Conservation (phyloP, 1,140 invertebrate species). For the Odontomachus brunneus region DNA sequence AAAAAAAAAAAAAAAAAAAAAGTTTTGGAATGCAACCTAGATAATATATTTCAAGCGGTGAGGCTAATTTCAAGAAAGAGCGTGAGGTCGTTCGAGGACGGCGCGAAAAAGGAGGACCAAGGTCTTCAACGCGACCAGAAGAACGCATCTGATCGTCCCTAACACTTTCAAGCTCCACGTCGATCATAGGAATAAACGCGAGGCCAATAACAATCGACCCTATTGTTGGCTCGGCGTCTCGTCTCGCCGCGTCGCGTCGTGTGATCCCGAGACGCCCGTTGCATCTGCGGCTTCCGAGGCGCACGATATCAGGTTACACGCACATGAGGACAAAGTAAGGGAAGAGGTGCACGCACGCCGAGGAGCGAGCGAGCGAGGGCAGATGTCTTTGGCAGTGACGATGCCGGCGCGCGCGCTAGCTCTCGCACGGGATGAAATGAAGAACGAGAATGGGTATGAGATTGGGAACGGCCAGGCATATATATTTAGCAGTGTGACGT, state of each 20-base stretch:
- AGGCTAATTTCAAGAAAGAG: not conserved
- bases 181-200: constrained; percentile 7
- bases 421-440: constrained; percentile 63
- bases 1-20: too few relatives aligned
- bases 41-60: too few relatives aligned
- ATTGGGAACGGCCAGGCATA: constrained; percentile 72
- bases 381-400: constrained; percentile 66
- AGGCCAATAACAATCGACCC: constrained; percentile 40
- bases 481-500: constrained; percentile 75
- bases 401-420: constrained; percentile 46
- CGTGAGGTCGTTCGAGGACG: too few relatives aligned
- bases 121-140: not conserved
- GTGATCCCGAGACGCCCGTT: constrained; percentile 38
- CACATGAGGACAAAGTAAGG: constrained; percentile 40
- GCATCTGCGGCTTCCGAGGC: constrained; percentile 32
- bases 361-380: constrained; percentile 19
- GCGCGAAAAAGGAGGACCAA: not conserved
- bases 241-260: constrained; percentile 5
- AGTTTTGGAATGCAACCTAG: too few relatives aligned
- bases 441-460: constrained; percentile 74
- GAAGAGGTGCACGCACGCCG: constrained; percentile 24
- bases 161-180: not conserved
- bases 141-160: not conserved
- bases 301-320: constrained; percentile 52
- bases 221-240: constrained; percentile 52